A percentile compares a stretch with the other conserved stretches of the same genome.
phyloP scores from a whole-genome alignment of 2,888 invertebrate genomes.

The Machimus rusticus region DNA sequence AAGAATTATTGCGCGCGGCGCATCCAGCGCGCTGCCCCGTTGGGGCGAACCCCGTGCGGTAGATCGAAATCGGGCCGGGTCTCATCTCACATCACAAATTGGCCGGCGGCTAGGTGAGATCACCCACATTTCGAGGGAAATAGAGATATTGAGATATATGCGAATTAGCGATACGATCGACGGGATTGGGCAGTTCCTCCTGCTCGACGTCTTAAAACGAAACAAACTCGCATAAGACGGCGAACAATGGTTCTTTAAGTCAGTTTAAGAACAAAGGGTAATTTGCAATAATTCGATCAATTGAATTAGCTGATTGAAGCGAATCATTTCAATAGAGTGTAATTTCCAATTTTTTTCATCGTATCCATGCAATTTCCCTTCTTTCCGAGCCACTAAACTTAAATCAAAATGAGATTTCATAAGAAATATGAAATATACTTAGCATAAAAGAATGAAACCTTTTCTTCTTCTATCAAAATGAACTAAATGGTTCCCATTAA shows the following conservation, averaged over 20 bases:
- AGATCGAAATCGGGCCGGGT: background rate
- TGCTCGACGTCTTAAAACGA: background rate
- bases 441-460: background rate
- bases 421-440: background rate
- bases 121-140: conserved; percentile 5
- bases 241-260: background rate
- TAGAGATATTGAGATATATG: background rate
- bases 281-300: background rate
- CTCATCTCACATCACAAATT: background rate
- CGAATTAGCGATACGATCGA: background rate
- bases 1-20: background rate
- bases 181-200: background rate
- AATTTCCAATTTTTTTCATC: background rate
- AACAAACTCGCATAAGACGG: background rate
- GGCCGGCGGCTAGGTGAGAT: background rate
- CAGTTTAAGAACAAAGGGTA: background rate
- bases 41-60: background rate
- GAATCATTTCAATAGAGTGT: background rate
- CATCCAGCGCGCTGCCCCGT: background rate
- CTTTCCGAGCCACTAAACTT: background rate
- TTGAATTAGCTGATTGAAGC: background rate
- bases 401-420: background rate
- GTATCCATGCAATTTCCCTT: background rate
- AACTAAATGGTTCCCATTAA: too few species aligned
- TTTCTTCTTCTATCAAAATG: too few species aligned